Evolutionary conservation across 2,797 vertebrate species (phyloP), one percentile per base, ranked within the genome.

Genomic region (Spinus olivaceus): DNA sequence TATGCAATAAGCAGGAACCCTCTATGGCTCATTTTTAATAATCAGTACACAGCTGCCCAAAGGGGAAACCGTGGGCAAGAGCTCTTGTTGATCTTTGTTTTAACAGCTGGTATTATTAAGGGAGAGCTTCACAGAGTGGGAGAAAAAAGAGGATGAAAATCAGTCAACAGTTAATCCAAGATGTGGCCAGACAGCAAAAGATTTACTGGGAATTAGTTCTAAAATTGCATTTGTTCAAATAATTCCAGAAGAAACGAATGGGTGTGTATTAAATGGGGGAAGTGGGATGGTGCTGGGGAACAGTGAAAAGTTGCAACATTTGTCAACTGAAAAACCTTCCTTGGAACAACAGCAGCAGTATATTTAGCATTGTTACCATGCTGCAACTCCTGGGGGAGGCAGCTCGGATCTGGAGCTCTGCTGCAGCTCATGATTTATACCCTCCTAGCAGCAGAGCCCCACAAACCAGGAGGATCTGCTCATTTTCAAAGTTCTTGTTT

Each of bases 81-180:
- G 77, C 63, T 84, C 49, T 77, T 33, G 64, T 71, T 81, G 71
- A 85, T 90, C 51, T 86, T 85, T 95, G 82, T 96, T 97, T 96
- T 96, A 96, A 96, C 94, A 97, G 95, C 94, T 97, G 96, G 79
- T 57, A 80, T 89, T 80, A 88, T 91, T 90, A 94, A 95, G 54
- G 64, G 49, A 90, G 86, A 81, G 81, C 70, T 47, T 90, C 3
- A 1, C 41, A 50, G 94, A 86, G 69, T 51, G 56, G 51, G 25
- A 30, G 15, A 37, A 44, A 65, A 60, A 39, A 79, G 27, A 90
- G 72, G 66, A 92, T 84, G 87, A 91, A 88, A 88, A 92, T 72
- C 90, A 88, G 86, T 95, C 90, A 84, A 64, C 61, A 88, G 37
- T 88, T 95, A 86, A 94, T 95, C 66, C 87, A 67, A 95, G 94